Conservation (phyloP, 23 tunicate genomes). For the Botrylloides violaceus region DNA sequence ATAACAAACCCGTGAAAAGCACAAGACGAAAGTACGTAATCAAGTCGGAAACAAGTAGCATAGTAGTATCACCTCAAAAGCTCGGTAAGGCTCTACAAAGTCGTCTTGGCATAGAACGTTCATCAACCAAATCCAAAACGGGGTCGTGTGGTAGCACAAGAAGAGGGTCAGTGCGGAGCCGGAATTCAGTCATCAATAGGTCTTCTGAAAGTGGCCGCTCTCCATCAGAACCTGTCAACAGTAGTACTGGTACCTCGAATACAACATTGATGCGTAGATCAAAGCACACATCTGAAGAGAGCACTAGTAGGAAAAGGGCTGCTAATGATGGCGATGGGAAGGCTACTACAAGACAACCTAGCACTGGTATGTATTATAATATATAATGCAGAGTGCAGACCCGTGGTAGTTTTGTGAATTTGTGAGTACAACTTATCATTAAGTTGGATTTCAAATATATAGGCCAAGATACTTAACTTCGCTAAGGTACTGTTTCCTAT, state of each 20-base stretch:
- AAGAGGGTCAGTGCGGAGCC: constrained; percentile 22
- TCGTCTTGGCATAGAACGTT: not conserved
- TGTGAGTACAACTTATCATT: too few relatives aligned
- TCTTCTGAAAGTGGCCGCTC: not conserved
- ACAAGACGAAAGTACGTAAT: not conserved
- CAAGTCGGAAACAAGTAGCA: not conserved
- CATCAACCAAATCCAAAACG: constrained; percentile 65
- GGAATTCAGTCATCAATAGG: not conserved
- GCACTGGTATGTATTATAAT: too few relatives aligned
- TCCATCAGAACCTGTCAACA: not conserved
- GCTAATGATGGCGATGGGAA: not conserved
- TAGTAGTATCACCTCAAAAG: constrained; percentile 11
- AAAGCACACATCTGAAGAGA: not conserved
- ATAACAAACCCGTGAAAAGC: not conserved
- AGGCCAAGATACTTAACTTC: too few relatives aligned
- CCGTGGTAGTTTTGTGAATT: too few relatives aligned
- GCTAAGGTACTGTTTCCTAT: too few relatives aligned
- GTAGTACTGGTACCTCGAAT: constrained; percentile 6
- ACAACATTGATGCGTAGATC: constrained; percentile 15
- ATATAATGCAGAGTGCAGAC: too few relatives aligned
- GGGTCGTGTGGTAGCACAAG: constrained; percentile 78
- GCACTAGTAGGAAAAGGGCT: not conserved
- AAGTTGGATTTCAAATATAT: too few relatives aligned
- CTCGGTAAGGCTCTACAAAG: constrained; percentile 31
- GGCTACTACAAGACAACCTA: too few relatives aligned